Evolutionary conservation across 1,140 invertebrate genomes (phyloP).

Genomic region (Coelopa frigida): DNA sequence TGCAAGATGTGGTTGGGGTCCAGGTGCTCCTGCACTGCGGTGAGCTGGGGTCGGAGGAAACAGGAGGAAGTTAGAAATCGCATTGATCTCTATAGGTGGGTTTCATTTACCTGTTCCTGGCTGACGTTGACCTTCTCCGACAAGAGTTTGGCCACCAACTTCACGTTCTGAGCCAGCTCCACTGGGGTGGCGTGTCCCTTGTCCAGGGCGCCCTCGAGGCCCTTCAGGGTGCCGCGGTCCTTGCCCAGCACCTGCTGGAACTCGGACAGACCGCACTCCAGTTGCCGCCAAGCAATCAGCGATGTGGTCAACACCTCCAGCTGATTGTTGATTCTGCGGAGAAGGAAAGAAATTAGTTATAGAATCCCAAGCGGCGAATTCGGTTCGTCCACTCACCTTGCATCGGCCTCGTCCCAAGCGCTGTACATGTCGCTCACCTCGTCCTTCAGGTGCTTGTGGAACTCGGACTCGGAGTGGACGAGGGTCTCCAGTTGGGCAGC

Average conservation of each 20-base stretch:
- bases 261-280: conserved; percentile 55
- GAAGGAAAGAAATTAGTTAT: no score
- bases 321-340: conserved; percentile 32
- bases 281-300: conserved; percentile 56
- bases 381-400: conserved; percentile 59
- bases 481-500: conserved; percentile 20
- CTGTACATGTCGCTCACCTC: conserved; percentile 67
- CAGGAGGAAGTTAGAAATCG: background rate
- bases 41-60: conserved; percentile 11
- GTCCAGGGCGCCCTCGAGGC: conserved; percentile 55
- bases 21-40: conserved; percentile 34
- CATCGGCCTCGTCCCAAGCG: conserved; percentile 68
- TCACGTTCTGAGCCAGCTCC: conserved; percentile 55
- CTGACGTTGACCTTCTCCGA: conserved; percentile 55
- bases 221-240: conserved; percentile 56
- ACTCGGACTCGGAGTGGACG: conserved; percentile 42
- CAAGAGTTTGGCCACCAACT: conserved; percentile 59
- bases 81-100: background rate
- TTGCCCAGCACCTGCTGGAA: conserved; percentile 55
- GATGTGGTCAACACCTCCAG: conserved; percentile 41
- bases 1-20: conserved; percentile 40
- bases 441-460: conserved; percentile 55
- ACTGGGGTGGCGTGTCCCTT: conserved; percentile 54
- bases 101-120: conserved; percentile 42
- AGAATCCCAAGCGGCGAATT: background rate